These are phyloP conservation scores for Polydrusus pterygomalis DNA, from an alignment of 2,888 invertebrate genomes.

Conservation along the genomic window DNA sequence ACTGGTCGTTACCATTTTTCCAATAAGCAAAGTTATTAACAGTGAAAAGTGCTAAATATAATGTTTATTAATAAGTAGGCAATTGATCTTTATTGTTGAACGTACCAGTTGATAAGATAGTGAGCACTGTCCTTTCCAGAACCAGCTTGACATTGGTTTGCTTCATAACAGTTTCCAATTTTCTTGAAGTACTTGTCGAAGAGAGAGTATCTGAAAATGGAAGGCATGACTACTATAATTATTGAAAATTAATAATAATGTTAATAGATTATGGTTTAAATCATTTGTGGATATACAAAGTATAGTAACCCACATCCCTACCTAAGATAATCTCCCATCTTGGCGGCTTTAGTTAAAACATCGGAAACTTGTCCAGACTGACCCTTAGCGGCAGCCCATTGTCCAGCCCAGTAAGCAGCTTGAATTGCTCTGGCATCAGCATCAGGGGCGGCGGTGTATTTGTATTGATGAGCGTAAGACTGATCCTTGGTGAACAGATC, in stretches of 20 bases:
- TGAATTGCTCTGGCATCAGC: slow-evolving; percentile 61
- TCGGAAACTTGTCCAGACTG: slow-evolving; percentile 42
- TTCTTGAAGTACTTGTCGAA: slow-evolving; percentile 62
- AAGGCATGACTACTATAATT: not conserved
- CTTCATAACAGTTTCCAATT: slow-evolving; percentile 60
- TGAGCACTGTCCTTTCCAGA: slow-evolving; percentile 60
- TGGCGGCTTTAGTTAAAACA: slow-evolving; percentile 58
- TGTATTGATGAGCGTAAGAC: slow-evolving; percentile 61
- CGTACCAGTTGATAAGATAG: slow-evolving; percentile 59
- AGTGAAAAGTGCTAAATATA: too few relatives aligned
- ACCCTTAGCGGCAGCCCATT: slow-evolving; percentile 57
- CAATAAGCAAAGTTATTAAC: too few relatives aligned
- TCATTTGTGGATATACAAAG: too few relatives aligned
- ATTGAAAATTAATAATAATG: not conserved
- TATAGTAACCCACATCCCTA: too few relatives aligned
- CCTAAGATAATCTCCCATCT: slow-evolving; percentile 60
- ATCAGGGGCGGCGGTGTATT: slow-evolving; percentile 61
- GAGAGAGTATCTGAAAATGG: slow-evolving; percentile 53
- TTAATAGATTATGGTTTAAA: too few relatives aligned
- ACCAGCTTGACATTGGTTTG: slow-evolving; percentile 55
- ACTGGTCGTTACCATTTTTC: too few relatives aligned
- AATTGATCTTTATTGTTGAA: not conserved
- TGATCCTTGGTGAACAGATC: slow-evolving; percentile 58
- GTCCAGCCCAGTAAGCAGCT: slow-evolving; percentile 59
- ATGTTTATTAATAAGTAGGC: too few relatives aligned